A percentile compares a stretch with the other conserved stretches of the same genome.
Evolutionary conservation across 2,888 invertebrate species (phyloP).

Genomic region (Drosophila formosana): DNA sequence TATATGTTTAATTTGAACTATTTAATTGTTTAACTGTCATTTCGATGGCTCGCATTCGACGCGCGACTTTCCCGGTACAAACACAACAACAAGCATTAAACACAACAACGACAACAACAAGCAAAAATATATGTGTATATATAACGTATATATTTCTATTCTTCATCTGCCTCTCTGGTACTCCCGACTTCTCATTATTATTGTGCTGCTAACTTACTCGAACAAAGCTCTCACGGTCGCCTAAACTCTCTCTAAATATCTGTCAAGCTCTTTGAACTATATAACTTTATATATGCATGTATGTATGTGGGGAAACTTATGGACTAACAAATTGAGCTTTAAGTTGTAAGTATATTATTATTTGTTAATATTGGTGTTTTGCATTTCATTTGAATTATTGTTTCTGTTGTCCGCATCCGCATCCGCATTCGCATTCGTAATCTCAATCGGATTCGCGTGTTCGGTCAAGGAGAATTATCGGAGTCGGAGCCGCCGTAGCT

Average conservation of each 20-base stretch:
- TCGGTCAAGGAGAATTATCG: constrained; percentile 86
- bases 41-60: constrained; percentile 61
- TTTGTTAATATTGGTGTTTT: constrained; percentile 53
- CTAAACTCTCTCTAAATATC: neutral
- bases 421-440: constrained; percentile 3
- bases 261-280: constrained; percentile 54
- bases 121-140: constrained; percentile 51
- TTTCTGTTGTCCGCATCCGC: constrained; percentile 34
- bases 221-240: constrained; percentile 60
- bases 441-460: constrained; percentile 64
- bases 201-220: constrained; percentile 65
- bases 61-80: constrained; percentile 23
- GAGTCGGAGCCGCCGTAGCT: constrained; percentile 90
- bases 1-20: constrained; percentile 21
- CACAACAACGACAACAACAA: constrained; percentile 53
- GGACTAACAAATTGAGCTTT: constrained; percentile 78
- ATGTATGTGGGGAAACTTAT: constrained; percentile 44
- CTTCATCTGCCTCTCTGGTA: constrained; percentile 47
- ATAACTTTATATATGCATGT: constrained; percentile 13
- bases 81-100: constrained; percentile 55
- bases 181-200: constrained; percentile 55
- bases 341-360: constrained; percentile 42
- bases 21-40: constrained; percentile 17
- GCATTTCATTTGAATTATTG: constrained; percentile 64
- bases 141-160: constrained; percentile 9